These are phyloP conservation scores for Mirza zaza DNA, from an alignment of 2,113 vertebrate species.

Conservation along the genomic window DNA sequence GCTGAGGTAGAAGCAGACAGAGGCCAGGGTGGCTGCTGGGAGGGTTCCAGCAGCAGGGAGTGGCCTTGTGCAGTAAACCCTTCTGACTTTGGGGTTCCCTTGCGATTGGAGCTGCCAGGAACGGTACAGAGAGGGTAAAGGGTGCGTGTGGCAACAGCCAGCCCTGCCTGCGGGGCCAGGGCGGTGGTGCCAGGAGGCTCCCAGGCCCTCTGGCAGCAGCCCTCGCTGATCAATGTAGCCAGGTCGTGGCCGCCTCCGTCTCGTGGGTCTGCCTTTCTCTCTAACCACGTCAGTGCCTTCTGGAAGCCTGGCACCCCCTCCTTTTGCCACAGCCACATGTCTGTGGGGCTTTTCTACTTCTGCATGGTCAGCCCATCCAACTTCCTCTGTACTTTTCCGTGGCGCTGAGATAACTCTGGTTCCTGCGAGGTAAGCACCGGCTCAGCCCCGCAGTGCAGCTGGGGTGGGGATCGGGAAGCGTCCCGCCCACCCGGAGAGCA, in stretches of 20 bases:
- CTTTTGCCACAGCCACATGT: rapidly evolving
- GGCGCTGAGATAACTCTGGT: neutral
- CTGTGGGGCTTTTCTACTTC: neutral
- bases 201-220: neutral
- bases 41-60: conserved; percentile 4
- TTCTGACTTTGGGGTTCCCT: neutral
- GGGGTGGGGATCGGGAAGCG: neutral
- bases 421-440: neutral
- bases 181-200: neutral
- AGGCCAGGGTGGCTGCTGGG: neutral
- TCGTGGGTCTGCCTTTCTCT: too few relatives aligned
- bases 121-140: neutral
- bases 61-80: conserved; percentile 7
- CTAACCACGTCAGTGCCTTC: neutral
- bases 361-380: too few relatives aligned
- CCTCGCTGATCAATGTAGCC: neutral
- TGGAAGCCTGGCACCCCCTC: neutral
- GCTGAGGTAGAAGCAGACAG: neutral
- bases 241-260: rapidly evolving
- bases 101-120: conserved; percentile 43
- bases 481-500: neutral
- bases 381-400: neutral
- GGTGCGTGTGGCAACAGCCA: neutral
- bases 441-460: neutral
- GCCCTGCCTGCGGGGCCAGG: neutral